Evolutionary conservation across 2,888 invertebrate genomes (phyloP), one percentile per base, ranked within the genome.

Genomic region (Adelphocoris suturalis): DNA sequence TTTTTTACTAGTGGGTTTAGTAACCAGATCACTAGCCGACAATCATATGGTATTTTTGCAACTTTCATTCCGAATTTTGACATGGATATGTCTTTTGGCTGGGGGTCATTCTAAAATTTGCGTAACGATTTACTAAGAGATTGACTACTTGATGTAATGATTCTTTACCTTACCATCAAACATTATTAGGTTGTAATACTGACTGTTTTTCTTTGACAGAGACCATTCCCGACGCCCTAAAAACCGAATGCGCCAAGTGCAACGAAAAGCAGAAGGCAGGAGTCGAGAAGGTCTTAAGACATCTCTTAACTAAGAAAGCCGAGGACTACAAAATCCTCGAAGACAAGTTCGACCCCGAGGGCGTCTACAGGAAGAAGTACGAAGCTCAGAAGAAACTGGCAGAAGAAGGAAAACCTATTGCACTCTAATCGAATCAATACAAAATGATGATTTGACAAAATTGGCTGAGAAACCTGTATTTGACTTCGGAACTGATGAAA

Each of bases 181-280:
- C 37, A 37, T 2, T 37, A 37, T 37, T 7, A 37, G 7, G 37
- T 37, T 4, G 16, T n/a, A n/a, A 57, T n/a, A 14, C 27, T 19
- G 23, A 11, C 7, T 37, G 2, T 4, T 9, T 85, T 85, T 4
- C 14, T 11, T n/a, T 94, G 94, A 5, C 93, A 96, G 96, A 94
- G 88, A 95, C 95, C 91, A 94, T 96, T 80, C 96, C 96, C 0
- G 96, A 96, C 92, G 96, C 96, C 0, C 95, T 96, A 87, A 94
- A 94, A 91, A 96, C 95, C 78, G 95, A 95, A 91, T 96, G 96
- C 92, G 93, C 93, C 82, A 96, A 96, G 93, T 96, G 96, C 92
- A 95, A 95, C 12, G 94, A 95, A 61, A 95, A 94, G 91, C 96
- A 96, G 92, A 95, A 94, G 81, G 94, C 94, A 78, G 95, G 96